These are phyloP conservation scores for Paraescarpia echinospica DNA, from an alignment of 1,140 invertebrate species.

Conservation along the genomic window DNA sequence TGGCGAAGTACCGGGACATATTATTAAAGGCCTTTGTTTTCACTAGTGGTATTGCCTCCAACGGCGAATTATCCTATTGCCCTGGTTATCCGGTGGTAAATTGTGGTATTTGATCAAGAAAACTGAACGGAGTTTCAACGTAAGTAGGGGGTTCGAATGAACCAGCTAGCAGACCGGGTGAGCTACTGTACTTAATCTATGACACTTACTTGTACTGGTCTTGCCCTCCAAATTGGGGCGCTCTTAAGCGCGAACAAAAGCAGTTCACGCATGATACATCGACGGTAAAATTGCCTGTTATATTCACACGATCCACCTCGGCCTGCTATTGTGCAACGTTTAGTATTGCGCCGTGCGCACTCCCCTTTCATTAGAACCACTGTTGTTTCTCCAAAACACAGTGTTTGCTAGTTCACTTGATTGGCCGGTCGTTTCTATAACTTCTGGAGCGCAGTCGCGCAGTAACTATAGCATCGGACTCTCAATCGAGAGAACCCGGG, in stretches of 20 bases:
- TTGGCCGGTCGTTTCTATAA: neutral
- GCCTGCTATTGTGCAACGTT: neutral
- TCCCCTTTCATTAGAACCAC: neutral
- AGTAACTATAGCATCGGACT: too few relatives aligned
- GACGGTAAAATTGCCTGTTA: neutral
- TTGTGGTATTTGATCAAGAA: neutral
- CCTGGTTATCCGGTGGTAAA: too few relatives aligned
- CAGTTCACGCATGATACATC: neutral
- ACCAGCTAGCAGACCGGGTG: too few relatives aligned
- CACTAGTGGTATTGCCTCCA: too few relatives aligned
- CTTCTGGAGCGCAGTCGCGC: too few relatives aligned
- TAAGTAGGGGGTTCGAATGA: too few relatives aligned
- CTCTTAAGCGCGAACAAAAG: neutral
- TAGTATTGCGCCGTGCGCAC: neutral
- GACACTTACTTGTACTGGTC: neutral
- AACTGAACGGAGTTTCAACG: neutral
- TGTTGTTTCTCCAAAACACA: neutral
- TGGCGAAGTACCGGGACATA: too few relatives aligned
- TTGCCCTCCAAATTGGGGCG: neutral
- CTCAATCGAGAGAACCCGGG: too few relatives aligned
- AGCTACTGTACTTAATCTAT: neutral
- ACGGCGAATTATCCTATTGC: too few relatives aligned
- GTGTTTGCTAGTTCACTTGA: neutral
- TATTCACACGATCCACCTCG: neutral
- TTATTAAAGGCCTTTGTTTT: too few relatives aligned